These are phyloP conservation scores for Fragum sueziense DNA, from an alignment of 2,888 invertebrate species.

Conservation along the genomic window DNA sequence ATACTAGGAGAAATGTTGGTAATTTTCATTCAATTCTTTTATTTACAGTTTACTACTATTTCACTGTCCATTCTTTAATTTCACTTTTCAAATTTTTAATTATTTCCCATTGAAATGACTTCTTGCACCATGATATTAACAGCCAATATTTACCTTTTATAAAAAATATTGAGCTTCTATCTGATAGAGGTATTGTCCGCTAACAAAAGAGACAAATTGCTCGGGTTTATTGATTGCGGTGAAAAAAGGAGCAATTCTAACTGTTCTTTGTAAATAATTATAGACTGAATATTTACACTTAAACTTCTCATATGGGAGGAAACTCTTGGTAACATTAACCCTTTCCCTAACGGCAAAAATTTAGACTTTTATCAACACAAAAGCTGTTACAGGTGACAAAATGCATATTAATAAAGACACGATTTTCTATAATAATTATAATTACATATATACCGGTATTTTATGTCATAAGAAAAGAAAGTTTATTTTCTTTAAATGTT, in stretches of 20 bases:
- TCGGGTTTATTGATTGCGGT: conserved; percentile 49
- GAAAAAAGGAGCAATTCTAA: conserved; percentile 23
- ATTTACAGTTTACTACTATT: conserved; percentile 8
- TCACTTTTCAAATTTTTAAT: conserved; percentile 22
- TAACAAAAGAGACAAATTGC: conserved; percentile 34
- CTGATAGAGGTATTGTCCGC: not conserved
- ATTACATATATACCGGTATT: too few relatives aligned
- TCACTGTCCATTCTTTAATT: conserved; percentile 12
- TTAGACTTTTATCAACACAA: too few relatives aligned
- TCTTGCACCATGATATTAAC: conserved; percentile 49
- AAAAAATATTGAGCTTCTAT: conserved; percentile 13
- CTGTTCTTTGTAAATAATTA: not conserved
- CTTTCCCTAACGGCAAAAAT: too few relatives aligned
- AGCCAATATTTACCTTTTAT: conserved; percentile 47
- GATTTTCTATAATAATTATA: too few relatives aligned
- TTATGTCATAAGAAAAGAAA: too few relatives aligned
- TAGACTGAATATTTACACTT: too few relatives aligned
- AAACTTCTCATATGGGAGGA: too few relatives aligned
- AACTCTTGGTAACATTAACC: too few relatives aligned
- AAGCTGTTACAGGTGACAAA: too few relatives aligned
- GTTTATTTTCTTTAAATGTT: too few relatives aligned
- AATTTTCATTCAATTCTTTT: conserved; percentile 4
- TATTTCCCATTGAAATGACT: conserved; percentile 44
- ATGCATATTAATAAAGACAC: too few relatives aligned
- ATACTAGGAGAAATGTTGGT: not conserved